Evolutionary conservation across 1,140 invertebrate genomes (phyloP), one percentile per base, ranked within the genome.

Genomic region (Drosophila kikkawai): DNA sequence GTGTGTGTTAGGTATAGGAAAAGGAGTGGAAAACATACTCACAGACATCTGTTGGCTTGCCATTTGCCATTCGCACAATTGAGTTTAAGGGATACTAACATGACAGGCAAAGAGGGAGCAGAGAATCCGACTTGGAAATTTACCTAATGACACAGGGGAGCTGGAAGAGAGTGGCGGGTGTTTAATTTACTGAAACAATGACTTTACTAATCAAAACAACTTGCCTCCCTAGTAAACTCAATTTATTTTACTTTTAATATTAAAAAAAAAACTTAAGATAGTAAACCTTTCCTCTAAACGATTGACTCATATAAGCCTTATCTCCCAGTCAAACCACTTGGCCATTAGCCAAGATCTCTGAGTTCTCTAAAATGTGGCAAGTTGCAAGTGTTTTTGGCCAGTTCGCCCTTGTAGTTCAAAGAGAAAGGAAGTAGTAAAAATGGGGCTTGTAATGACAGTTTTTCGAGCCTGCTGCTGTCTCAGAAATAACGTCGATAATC

Each of bases 11-110:
- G 39, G 66, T 64, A 68, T 64, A 8, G 65, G 12, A 19, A 15
- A 12, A 17, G 29, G 26, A 17, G 29, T 36, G 36, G n/a, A 17
- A 32, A 50, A 66, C 47, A 26, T 50, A 19, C 47, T 66, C 61
- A 29, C 37, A 51, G 69, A 51, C 69, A 71, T 42, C 44, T 73
- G 69, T 59, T 41, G 66, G 69, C 32, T 59, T 58, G 66, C 51
- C 66, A 59, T 73, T 73, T 60, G 69, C 48, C 42, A 73, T 37
- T 50, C 53, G 69, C 53, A 71, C 69, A 73, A 42, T 70, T 67
- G 65, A 44, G 64, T 47, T 71, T 58, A 42, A 39, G 36, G 39
- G 39, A 55, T 51, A 67, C 66, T 5, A 53, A 64, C 60, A 36
- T 42, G 66, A 4, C 60, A 19, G 37, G 11, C 17, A 7, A 45